Evolutionary conservation across 2,888 invertebrate genomes (phyloP).

Genomic region (Melikaiella ostensackeni): DNA sequence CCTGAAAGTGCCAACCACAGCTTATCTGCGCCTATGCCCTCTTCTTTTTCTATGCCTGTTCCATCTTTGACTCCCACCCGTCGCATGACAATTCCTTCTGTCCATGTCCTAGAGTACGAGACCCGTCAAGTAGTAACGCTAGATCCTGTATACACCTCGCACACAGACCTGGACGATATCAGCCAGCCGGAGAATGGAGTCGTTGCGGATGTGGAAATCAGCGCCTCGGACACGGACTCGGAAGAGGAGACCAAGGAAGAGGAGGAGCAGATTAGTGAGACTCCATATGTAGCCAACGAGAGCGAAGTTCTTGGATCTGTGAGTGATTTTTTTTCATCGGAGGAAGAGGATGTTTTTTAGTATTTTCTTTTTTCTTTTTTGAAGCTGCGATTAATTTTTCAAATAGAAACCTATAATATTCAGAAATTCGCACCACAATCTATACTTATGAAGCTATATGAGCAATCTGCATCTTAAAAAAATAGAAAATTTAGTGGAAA

Average conservation of each 20-base stretch:
- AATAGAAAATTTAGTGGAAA: too few species aligned
- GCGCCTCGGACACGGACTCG: constrained; percentile 81
- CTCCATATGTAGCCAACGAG: constrained; percentile 78
- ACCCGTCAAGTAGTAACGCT: constrained; percentile 75
- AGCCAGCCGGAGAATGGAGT: constrained; percentile 84
- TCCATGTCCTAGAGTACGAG: constrained; percentile 69
- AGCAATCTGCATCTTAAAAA: too few species aligned
- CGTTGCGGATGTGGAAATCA: constrained; percentile 78
- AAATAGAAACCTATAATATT: too few species aligned
- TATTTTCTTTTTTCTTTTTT: too few species aligned
- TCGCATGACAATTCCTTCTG: constrained; percentile 72
- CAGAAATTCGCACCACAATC: too few species aligned
- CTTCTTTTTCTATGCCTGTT: constrained; percentile 46
- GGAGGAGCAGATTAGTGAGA: constrained; percentile 75
- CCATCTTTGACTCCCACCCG: constrained; percentile 53
- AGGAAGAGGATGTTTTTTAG: neutral
- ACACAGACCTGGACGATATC: constrained; percentile 85
- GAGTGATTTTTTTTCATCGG: constrained; percentile 41
- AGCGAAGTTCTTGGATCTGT: constrained; percentile 80
- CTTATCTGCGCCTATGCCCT: constrained; percentile 40
- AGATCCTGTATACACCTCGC: constrained; percentile 74
- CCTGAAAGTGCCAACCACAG: constrained; percentile 31
- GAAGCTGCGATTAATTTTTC: too few species aligned
- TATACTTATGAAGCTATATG: too few species aligned
- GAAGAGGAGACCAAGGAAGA: constrained; percentile 81